Conservation (phyloP, 2,797 vertebrate species). For the Mastacembelus armatus region DNA sequence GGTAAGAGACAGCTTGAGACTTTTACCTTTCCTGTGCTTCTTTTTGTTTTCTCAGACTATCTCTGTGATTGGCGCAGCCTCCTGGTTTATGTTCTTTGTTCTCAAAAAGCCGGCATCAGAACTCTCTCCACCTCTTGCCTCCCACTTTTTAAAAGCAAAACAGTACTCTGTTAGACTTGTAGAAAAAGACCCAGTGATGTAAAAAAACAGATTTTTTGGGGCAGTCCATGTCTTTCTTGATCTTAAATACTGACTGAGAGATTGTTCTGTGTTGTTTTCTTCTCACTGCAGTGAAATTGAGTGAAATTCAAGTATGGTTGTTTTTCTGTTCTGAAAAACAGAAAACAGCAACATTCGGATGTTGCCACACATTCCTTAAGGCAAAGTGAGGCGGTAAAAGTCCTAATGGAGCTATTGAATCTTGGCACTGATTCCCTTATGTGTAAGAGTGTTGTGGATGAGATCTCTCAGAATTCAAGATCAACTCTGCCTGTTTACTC, state of each 20-base stretch:
- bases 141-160: constrained; percentile 32
- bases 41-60: constrained; percentile 19
- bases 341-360: constrained; percentile 42
- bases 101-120: constrained; percentile 74
- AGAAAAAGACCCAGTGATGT: too few species aligned
- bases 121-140: constrained; percentile 55
- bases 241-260: constrained; percentile 18
- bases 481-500: constrained; percentile 55
- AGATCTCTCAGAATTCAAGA: constrained; percentile 26
- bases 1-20: constrained; percentile 76
- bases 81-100: constrained; percentile 73
- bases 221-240: constrained; percentile 26
- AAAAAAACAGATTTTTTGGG: constrained; percentile 26
- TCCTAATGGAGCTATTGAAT: constrained; percentile 39
- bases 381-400: constrained; percentile 27
- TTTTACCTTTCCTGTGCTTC: constrained; percentile 35
- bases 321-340: constrained; percentile 27
- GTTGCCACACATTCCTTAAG: constrained; percentile 60
- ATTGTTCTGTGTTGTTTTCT: constrained; percentile 15
- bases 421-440: constrained; percentile 49
- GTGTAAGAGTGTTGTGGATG: constrained; percentile 30
- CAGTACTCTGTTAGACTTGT: constrained; percentile 21
- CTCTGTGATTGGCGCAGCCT: constrained; percentile 38
- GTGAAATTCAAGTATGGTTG: constrained; percentile 14
- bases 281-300: too few species aligned